Percentiles rank a stretch among this genome's conserved stretches.
Evolutionary conservation across 2,113 vertebrate genomes (phyloP).

Genomic region (Scomber scombrus): DNA sequence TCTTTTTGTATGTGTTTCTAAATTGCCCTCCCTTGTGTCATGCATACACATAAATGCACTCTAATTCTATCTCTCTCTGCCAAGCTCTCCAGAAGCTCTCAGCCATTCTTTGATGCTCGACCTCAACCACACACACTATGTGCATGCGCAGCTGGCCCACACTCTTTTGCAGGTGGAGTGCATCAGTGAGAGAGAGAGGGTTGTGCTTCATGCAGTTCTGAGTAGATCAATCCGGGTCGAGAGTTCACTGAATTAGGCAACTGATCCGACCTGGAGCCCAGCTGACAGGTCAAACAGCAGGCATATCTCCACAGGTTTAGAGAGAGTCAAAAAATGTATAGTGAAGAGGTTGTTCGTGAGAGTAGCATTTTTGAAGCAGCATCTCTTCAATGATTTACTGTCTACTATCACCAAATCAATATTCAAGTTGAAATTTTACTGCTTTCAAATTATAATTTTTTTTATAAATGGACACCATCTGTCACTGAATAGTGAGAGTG

Average conservation of each 20-base stretch:
- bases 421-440: neutral
- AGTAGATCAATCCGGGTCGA: constrained; percentile 63
- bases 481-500: neutral
- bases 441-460: neutral
- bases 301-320: neutral
- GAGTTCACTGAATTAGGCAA: constrained; percentile 75
- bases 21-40: neutral
- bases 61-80: neutral
- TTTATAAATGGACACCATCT: neutral
- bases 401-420: neutral
- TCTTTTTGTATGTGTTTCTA: neutral
- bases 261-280: constrained; percentile 67
- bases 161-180: constrained; percentile 20
- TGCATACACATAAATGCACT: neutral
- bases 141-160: constrained; percentile 9
- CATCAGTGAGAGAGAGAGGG: constrained; percentile 47
- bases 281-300: constrained; percentile 44
- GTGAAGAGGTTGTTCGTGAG: constrained; percentile 11
- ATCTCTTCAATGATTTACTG: neutral
- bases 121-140: constrained; percentile 17
- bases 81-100: constrained; percentile 19
- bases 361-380: neutral
- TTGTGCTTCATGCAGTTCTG: constrained; percentile 64
- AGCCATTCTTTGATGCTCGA: constrained; percentile 4
- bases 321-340: constrained; percentile 7